phyloP scores from a whole-genome alignment of 2,888 invertebrate genomes.

The Melanostoma scalare region DNA sequence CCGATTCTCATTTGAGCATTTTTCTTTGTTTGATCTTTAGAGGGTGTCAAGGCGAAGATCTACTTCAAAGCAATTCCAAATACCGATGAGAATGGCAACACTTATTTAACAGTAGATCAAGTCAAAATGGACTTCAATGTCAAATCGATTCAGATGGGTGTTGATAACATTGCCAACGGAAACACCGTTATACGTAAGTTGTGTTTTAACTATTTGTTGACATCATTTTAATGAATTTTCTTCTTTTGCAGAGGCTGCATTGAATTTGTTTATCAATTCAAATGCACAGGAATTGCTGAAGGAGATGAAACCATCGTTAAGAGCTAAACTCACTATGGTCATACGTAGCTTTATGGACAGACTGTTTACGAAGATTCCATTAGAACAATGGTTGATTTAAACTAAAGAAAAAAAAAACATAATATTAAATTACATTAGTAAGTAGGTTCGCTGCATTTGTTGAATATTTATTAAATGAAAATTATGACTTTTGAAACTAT shows the following conservation, averaged over 20 bases:
- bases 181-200: constrained; percentile 91
- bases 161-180: constrained; percentile 91
- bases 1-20: background rate
- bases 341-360: constrained; percentile 89
- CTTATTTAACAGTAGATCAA: constrained; percentile 88
- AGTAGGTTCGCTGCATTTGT: constrained; percentile 36
- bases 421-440: constrained; percentile 4
- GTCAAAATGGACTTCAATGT: constrained; percentile 94
- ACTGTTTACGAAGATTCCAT: constrained; percentile 89
- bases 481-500: constrained; percentile 11
- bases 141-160: constrained; percentile 91
- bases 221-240: constrained; percentile 9
- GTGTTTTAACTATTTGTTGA: background rate
- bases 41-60: constrained; percentile 91
- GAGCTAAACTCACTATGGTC: constrained; percentile 88
- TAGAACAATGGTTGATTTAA: constrained; percentile 88
- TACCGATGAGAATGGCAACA: constrained; percentile 84
- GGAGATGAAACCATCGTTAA: constrained; percentile 93
- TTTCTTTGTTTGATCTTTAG: constrained; percentile 80
- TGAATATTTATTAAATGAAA: constrained; percentile 50
- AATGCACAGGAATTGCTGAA: constrained; percentile 92
- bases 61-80: constrained; percentile 90
- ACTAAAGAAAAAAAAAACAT: constrained; percentile 63
- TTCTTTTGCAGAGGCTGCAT: constrained; percentile 87
- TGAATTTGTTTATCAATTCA: constrained; percentile 93